Evolutionary conservation across 2,888 invertebrate genomes (phyloP).

Genomic region (Parasteatoda lunata): DNA sequence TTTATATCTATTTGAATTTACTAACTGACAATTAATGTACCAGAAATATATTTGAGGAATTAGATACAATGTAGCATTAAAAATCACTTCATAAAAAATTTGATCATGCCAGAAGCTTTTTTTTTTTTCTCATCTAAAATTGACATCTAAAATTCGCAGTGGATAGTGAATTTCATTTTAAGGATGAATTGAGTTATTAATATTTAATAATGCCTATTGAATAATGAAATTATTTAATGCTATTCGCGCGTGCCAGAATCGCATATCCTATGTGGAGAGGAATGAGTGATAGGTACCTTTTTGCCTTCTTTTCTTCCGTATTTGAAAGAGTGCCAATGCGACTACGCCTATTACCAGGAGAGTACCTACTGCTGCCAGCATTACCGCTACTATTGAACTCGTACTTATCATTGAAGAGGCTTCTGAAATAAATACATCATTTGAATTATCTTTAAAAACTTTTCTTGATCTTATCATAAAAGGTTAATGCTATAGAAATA

Average conservation of each 20-base stretch:
- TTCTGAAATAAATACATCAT: conserved; percentile 33
- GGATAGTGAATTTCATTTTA: not conserved
- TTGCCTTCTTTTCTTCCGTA: conserved; percentile 44
- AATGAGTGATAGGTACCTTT: conserved; percentile 48
- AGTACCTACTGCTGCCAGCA: conserved; percentile 55
- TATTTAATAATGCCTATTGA: not conserved
- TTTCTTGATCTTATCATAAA: no score
- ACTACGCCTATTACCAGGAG: conserved; percentile 64
- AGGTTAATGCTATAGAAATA: no score
- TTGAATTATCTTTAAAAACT: no score
- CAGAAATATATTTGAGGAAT: no score
- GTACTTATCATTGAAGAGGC: conserved; percentile 37
- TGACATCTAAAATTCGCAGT: no score
- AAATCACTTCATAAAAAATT: no score
- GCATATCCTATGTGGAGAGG: not conserved
- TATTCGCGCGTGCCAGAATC: not conserved
- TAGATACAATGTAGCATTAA: no score
- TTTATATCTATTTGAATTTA: no score
- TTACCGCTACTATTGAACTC: conserved; percentile 55
- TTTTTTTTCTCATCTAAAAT: no score
- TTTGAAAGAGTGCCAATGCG: conserved; percentile 65
- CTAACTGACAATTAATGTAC: no score
- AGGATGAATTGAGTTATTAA: not conserved
- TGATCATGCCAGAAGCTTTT: no score
- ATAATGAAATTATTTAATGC: not conserved